Base-by-base conservation (phyloP, 2,113 vertebrate species). In the Lepisosteus osseus region DNA sequence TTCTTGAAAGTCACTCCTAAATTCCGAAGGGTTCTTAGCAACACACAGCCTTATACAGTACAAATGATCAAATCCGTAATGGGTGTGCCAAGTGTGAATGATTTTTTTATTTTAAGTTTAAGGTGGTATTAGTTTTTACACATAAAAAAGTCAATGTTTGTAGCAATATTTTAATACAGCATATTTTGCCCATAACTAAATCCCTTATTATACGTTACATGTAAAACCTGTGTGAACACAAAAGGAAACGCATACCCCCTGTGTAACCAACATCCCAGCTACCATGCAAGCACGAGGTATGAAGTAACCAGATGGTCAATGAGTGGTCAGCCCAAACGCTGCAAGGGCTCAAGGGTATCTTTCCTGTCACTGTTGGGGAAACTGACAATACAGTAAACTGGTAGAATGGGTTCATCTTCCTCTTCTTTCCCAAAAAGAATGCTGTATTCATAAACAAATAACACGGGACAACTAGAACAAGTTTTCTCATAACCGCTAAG, bases 91-190 rank as follows among this genome's bases (percentile, higher is more conserved):
- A 15, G n/a, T 59, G 12, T 59, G 57, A 13, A 59, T 9, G 57
- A 2, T 59, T 13, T 13, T 4, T 13, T 11, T 59, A 59, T 59
- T 59, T 11, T 59, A 13, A 59, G 5, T 29, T 29, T 59, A 13
- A 59, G 5, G 47, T 9, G 9, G 47, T 6, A 51, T 6, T 51
- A 51, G 5, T 51, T 9, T 5, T 51, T 51, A 51, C 5, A 51
- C 47, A 61, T 68, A 69, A 69, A 69, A 40, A 67, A 40, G 15
- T 44, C 44, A 8, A 41, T 47, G 69, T 17, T 79, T 65, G 70
- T 4, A 69, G 57, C 40, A 76, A 75, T 54, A 6, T 73, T 76
- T 70, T 74, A 51, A 78, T 67, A 78, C 47, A 74, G 74, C 45
- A 69, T 62, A 56, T 47, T 5, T 68, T 43, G 59, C 12, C 2